Percentiles rank a stretch among this genome's conserved stretches.
Evolutionary conservation across 1,140 invertebrate genomes (phyloP).

Genomic region (Hestina assimilis): DNA sequence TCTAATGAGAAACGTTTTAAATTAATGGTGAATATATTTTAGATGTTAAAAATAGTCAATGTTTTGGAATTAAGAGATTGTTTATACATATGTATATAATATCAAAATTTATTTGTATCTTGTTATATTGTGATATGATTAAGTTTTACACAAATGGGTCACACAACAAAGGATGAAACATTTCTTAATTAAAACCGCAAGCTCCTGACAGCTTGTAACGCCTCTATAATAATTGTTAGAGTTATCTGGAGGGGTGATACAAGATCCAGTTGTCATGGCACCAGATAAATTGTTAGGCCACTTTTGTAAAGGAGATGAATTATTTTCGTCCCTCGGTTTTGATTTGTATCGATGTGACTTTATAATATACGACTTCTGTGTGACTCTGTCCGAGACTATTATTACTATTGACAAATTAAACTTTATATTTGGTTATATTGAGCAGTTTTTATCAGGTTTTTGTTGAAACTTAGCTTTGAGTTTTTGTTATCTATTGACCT

Average conservation of each 20-base stretch:
- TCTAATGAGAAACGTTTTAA: background rate
- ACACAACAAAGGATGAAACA: slow-evolving; percentile 35
- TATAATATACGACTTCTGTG: background rate
- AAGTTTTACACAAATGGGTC: slow-evolving; percentile 22
- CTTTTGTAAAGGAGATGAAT: slow-evolving; percentile 25
- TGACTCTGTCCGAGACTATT: no score
- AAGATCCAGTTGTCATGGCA: slow-evolving; percentile 20
- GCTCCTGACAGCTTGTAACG: slow-evolving; percentile 48
- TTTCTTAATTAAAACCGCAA: slow-evolving; percentile 52
- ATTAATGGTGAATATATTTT: background rate
- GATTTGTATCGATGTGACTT: background rate
- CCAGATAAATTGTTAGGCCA: slow-evolving; percentile 27
- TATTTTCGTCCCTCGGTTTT: slow-evolving; percentile 10
- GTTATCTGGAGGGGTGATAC: slow-evolving; percentile 36
- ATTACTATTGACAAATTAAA: no score
- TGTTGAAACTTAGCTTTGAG: no score
- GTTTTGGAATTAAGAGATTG: no score
- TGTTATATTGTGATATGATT: background rate
- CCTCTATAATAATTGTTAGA: slow-evolving; percentile 42
- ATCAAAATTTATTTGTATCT: no score
- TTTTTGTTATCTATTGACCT: no score
- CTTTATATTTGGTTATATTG: no score
- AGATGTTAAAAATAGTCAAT: no score
- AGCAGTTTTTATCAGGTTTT: no score
- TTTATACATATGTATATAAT: no score